A percentile compares a stretch with the other conserved stretches of the same genome.
Evolutionary conservation across 2,113 vertebrate genomes (phyloP).

Genomic region (Cyprinodon tularosa): DNA sequence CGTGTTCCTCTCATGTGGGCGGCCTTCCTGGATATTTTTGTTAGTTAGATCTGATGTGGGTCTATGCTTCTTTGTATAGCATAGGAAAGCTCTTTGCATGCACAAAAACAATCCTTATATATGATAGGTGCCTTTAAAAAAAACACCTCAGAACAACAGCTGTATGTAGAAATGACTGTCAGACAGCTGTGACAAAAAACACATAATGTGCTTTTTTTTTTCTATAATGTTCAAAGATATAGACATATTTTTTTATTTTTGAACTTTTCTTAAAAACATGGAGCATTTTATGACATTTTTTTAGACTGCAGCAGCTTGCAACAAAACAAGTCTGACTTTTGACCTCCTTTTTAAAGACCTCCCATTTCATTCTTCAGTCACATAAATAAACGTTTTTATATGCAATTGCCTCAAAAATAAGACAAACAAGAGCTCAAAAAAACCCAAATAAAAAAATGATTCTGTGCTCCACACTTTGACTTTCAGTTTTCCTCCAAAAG

Average conservation of each 20-base stretch:
- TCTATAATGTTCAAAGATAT: not conserved
- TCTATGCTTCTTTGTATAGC: not conserved
- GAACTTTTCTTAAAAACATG: not conserved
- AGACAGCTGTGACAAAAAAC: not conserved
- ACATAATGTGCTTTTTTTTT: not conserved
- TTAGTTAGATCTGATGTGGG: slow-evolving; percentile 5
- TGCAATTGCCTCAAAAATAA: not conserved
- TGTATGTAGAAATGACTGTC: not conserved
- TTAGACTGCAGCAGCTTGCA: slow-evolving; percentile 16
- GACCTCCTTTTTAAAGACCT: slow-evolving; percentile 6
- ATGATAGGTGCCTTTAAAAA: not conserved
- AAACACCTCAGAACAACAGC: not conserved
- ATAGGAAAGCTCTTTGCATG: not conserved
- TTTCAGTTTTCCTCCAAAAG: not conserved
- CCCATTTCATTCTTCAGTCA: not conserved
- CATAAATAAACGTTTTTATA: not conserved
- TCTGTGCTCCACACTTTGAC: too few species aligned
- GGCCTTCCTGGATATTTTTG: slow-evolving; percentile 25
- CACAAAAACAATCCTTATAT: not conserved
- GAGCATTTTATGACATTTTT: slow-evolving; percentile 11
- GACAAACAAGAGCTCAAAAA: not conserved
- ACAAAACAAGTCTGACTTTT: slow-evolving; percentile 33
- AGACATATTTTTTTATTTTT: not conserved
- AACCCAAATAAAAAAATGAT: not conserved
- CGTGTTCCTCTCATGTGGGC: slow-evolving; percentile 11